phyloP scores from a whole-genome alignment of 2,113 vertebrate species.

The Hyperopisus bebe region DNA sequence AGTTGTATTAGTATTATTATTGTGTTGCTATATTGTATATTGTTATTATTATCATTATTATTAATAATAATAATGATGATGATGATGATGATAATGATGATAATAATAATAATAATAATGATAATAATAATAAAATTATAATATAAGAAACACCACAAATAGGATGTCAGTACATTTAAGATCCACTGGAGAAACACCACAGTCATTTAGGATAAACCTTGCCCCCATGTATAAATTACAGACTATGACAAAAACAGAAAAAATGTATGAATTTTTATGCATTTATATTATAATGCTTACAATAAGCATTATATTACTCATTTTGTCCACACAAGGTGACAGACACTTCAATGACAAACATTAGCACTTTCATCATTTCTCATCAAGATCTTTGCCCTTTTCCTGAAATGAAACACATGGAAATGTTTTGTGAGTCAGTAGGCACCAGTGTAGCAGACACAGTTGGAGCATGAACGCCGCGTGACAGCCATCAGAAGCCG shows the following conservation, averaged over 20 bases:
- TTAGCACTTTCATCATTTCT: not conserved
- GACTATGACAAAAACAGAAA: not conserved
- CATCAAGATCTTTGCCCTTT: not conserved
- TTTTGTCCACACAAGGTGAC: not conserved
- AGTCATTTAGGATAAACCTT: not conserved
- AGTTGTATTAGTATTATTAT: not conserved
- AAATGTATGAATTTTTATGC: not conserved
- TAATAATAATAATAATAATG: too few species aligned
- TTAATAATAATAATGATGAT: too few species aligned
- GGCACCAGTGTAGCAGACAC: not conserved
- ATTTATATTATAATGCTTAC: not conserved
- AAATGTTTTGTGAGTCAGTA: not conserved
- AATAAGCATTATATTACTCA: not conserved
- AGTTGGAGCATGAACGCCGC: not conserved
- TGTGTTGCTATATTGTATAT: not conserved
- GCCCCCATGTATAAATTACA: not conserved
- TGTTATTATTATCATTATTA: too few species aligned
- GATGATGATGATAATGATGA: too few species aligned
- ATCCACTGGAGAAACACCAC: not conserved
- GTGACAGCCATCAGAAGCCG: not conserved
- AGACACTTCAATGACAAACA: not conserved
- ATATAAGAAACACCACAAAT: not conserved
- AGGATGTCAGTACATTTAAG: not conserved
- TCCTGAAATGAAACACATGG: not conserved
- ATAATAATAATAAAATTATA: too few species aligned